Evolutionary conservation across 2,113 vertebrate species (phyloP).

Genomic region (Formicarius rufipectus): DNA sequence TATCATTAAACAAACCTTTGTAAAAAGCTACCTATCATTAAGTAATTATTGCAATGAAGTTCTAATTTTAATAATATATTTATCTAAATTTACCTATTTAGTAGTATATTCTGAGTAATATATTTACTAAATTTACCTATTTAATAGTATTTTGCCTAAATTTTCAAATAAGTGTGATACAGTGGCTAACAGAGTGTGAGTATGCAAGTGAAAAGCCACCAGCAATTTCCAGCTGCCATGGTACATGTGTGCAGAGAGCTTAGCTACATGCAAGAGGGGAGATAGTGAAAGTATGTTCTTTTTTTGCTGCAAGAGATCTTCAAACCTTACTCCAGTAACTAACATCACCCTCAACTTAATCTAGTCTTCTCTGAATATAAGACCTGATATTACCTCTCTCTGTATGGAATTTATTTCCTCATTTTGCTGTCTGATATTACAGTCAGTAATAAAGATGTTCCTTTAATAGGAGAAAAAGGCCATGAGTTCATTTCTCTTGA

Average conservation of each 20-base stretch:
- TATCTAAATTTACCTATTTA: background rate
- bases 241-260: background rate
- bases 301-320: background rate
- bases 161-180: background rate
- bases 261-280: background rate
- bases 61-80: background rate
- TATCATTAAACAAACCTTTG: background rate
- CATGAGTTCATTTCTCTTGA: background rate
- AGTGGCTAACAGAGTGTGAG: background rate
- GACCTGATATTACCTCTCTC: background rate
- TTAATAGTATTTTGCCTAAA: background rate
- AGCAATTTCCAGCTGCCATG: background rate
- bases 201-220: background rate
- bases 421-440: background rate
- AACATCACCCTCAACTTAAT: background rate
- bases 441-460: background rate
- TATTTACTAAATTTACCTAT: background rate
- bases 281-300: fast-evolving
- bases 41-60: background rate
- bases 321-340: background rate
- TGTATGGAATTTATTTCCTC: background rate
- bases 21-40: background rate
- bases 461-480: constrained; percentile 2
- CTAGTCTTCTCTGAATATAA: background rate
- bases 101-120: background rate